Percentiles rank a stretch among this genome's conserved stretches.
Evolutionary conservation across 92 coral and sea anemone genomes (phyloP).

Genomic region (Epizoanthus ramosus): DNA sequence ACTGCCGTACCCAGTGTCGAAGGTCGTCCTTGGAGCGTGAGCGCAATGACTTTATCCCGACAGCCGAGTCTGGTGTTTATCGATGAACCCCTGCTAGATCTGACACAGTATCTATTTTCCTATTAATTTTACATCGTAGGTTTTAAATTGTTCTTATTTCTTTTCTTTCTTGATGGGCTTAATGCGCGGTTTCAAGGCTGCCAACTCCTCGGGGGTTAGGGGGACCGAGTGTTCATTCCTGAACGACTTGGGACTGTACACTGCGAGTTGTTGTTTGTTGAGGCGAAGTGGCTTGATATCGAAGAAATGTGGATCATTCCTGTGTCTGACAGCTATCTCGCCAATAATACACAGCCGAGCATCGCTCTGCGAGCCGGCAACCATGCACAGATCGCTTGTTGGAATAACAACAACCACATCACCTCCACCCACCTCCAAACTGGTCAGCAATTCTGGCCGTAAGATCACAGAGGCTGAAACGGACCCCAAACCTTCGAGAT

Average conservation of each 20-base stretch:
- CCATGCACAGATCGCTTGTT: constrained; percentile 82
- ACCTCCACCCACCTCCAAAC: constrained; percentile 70
- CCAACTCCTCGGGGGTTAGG: constrained; percentile 74
- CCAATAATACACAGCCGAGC: constrained; percentile 86
- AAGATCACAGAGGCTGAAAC: constrained; percentile 84
- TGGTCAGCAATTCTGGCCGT: constrained; percentile 77
- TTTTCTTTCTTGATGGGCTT: constrained; percentile 61
- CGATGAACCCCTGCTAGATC: too few species aligned
- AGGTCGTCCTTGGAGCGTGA: too few species aligned
- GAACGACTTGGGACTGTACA: constrained; percentile 74
- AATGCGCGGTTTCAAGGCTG: constrained; percentile 63
- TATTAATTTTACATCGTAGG: too few species aligned
- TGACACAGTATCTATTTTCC: too few species aligned
- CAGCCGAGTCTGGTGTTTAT: too few species aligned
- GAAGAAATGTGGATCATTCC: constrained; percentile 76
- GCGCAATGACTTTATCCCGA: too few species aligned
- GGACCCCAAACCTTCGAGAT: constrained; percentile 74
- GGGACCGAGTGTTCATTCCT: constrained; percentile 80
- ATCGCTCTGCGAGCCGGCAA: constrained; percentile 79
- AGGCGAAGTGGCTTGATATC: constrained; percentile 77
- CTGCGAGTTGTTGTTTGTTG: constrained; percentile 56
- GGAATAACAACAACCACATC: constrained; percentile 74
- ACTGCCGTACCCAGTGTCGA: too few species aligned
- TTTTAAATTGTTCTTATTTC: constrained; percentile 23
- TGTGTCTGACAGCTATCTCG: constrained; percentile 77